Evolutionary conservation across 2,888 invertebrate species (phyloP).

Genomic region (Athrips mouffetella): DNA sequence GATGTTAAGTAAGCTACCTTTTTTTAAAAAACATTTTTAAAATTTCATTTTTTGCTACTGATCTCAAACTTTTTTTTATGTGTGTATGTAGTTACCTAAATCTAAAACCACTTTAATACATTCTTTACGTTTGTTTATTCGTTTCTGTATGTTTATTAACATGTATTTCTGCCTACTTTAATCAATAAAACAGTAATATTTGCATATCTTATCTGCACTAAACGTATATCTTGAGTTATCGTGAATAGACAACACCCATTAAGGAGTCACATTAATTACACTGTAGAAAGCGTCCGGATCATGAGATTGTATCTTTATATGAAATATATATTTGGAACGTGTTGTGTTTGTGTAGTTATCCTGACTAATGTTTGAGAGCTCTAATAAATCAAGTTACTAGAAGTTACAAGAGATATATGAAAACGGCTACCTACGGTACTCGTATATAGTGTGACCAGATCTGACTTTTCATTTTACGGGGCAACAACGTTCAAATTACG

Average conservation of each 20-base stretch:
- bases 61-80: no score
- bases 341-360: neutral
- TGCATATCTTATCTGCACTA: constrained; percentile 9
- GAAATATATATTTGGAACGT: neutral
- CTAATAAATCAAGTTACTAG: no score
- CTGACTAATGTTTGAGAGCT: no score
- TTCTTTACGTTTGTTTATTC: neutral
- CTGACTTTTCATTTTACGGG: no score
- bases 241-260: constrained; percentile 2
- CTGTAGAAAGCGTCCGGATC: constrained; percentile 16
- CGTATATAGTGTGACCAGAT: no score
- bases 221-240: constrained; percentile 9
- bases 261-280: constrained; percentile 6
- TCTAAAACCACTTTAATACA: neutral
- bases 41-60: no score
- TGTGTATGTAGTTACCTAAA: no score
- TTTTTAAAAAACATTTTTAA: no score
- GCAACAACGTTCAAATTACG: no score
- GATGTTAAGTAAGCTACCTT: no score
- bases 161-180: constrained; percentile 15
- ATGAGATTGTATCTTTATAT: neutral
- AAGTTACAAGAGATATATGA: no score
- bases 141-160: constrained; percentile 26
- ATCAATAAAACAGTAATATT: neutral
- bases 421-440: no score